Conservation (phyloP, 2,113 vertebrate genomes). For the Emydocephalus ijimae region DNA sequence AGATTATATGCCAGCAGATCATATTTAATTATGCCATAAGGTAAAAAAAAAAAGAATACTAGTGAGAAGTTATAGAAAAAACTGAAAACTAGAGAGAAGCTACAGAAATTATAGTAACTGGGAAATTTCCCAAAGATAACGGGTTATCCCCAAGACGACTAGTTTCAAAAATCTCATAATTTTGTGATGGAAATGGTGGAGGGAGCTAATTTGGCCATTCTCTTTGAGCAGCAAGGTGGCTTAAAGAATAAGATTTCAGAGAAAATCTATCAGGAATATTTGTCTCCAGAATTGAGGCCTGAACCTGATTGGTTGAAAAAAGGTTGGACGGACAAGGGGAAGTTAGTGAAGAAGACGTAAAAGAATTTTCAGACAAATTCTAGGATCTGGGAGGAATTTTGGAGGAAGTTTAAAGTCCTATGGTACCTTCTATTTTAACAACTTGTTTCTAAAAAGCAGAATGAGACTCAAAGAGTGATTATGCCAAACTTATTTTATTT, state of each 20-base stretch:
- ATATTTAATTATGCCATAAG: neutral
- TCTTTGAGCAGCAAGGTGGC: neutral
- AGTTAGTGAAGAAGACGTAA: neutral
- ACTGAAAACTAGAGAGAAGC: neutral
- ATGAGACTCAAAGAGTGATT: neutral
- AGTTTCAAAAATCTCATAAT: neutral
- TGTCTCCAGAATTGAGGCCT: neutral
- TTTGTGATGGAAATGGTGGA: neutral
- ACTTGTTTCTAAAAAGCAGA: neutral
- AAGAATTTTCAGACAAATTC: neutral
- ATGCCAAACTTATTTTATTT: conserved; percentile 1
- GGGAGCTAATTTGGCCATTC: neutral
- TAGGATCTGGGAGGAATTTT: neutral
- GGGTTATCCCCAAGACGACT: neutral
- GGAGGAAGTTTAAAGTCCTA: neutral
- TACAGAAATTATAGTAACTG: neutral
- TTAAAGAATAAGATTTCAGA: neutral
- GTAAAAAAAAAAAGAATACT: neutral
- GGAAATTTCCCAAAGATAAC: neutral
- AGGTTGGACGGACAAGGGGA: neutral
- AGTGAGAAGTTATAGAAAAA: neutral
- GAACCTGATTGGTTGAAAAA: neutral
- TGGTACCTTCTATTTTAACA: neutral
- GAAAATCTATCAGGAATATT: neutral
- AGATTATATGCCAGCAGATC: neutral